Base-by-base conservation (phyloP, 2,797 vertebrate genomes). In the Hyperoplus lanceolatus region DNA sequence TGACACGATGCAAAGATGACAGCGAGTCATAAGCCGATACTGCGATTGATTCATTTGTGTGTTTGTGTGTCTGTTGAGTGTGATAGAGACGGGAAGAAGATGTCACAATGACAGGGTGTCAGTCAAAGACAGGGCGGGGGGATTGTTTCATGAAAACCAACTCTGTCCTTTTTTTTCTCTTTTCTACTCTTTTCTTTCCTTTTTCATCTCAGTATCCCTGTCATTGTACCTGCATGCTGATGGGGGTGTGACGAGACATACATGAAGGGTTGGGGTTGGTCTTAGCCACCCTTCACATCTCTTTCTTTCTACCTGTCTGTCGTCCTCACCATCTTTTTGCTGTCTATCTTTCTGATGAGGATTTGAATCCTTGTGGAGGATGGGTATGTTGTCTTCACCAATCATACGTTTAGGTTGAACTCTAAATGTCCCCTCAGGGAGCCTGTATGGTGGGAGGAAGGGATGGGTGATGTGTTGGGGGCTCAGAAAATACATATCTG, bases 101-200 rank as follows among this genome's bases (percentile, higher is more conserved):
- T 95, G 96, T 98, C 97, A 98, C 90, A 90, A 94, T 98, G 98
- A 99, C 97, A 97, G 96, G 96, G 96, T 97, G 97, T 98, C 98
- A 99, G 95, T 99, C 97, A 97, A 56, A 82, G 50, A 66, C 61
- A 57, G 82, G 94, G 80, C 87, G 91, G 82, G 84, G 85, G 89
- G 92, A 82, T 90, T 83, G 81, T 88, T 85, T 87, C 87, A 83
- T 90, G 80, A 91, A 92, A 86, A 87, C 81, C 70, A 87, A 77
- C 77, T 77, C 60, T 93, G 95, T 96, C 90, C 89, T 73, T 83
- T 80, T 80, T 88, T 85, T 63, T 59, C 76, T 74, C 64, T 43
- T 93, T 93, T 87, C 70, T 80, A 38, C 82, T 81, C 81, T 67
- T 89, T 73, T 71, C 71, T 86, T 55, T 45, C 68, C 87, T 80